phyloP scores from a whole-genome alignment of 2,113 vertebrate species.

The Plecotus auritus region DNA sequence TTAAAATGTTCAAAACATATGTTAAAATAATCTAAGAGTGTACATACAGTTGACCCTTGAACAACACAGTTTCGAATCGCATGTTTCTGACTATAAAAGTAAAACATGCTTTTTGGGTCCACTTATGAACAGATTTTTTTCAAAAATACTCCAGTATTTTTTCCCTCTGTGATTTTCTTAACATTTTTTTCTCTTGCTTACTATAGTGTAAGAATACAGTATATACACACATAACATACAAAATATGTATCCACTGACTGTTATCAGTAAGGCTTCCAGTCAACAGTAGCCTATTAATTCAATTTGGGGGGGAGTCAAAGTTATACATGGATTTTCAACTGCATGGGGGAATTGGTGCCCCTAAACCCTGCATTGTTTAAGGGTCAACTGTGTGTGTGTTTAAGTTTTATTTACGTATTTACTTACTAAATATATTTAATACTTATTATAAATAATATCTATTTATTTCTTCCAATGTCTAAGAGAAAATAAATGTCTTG shows the following conservation, averaged over 20 bases:
- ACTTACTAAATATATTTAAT: neutral
- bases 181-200: neutral
- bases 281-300: neutral
- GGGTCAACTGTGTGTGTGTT: neutral
- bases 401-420: neutral
- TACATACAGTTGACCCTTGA: neutral
- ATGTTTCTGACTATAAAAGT: neutral
- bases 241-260: neutral
- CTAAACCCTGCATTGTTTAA: neutral
- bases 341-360: neutral
- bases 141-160: neutral
- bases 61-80: neutral
- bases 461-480: neutral
- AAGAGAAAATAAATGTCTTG: neutral
- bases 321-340: neutral
- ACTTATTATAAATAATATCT: neutral
- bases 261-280: neutral
- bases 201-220: neutral
- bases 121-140: neutral
- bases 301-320: neutral
- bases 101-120: neutral
- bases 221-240: neutral
- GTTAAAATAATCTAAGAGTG: conserved; percentile 1
- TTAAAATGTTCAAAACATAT: neutral
- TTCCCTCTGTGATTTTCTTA: neutral